phyloP scores from a whole-genome alignment of 2,888 invertebrate genomes.

The Limnephilus auricula region DNA sequence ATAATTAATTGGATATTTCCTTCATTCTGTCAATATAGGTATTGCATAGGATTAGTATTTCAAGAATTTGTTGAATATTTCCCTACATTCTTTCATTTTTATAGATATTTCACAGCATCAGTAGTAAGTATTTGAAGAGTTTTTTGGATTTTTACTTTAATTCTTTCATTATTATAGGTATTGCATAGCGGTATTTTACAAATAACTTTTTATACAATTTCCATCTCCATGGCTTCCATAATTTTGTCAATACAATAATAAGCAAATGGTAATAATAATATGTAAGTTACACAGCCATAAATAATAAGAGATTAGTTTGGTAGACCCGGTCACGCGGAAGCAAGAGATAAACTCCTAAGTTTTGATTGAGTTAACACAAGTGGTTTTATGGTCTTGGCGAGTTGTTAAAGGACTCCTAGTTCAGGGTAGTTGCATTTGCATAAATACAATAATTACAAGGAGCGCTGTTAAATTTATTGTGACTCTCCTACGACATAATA shows the following conservation, averaged over 20 bases:
- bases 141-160: too few species aligned
- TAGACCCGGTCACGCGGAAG: neutral
- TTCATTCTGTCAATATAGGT: too few species aligned
- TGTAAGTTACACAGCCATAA: neutral
- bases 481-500: neutral
- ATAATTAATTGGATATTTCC: too few species aligned
- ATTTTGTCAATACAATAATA: neutral
- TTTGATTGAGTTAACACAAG: conserved; percentile 60
- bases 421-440: conserved; percentile 34
- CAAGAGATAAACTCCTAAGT: conserved; percentile 52
- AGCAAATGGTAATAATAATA: neutral
- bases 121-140: too few species aligned
- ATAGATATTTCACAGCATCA: too few species aligned
- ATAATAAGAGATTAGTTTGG: conserved; percentile 40
- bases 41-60: too few species aligned
- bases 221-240: too few species aligned
- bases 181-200: too few species aligned
- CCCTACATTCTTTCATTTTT: too few species aligned
- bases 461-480: neutral
- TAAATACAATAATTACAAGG: conserved; percentile 39
- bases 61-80: too few species aligned
- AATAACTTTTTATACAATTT: too few species aligned
- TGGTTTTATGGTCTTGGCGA: conserved; percentile 53
- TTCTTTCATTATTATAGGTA: too few species aligned
- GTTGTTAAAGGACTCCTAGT: conserved; percentile 27